These are phyloP conservation scores for Shargacucullia verbasci DNA, from an alignment of 2,888 invertebrate genomes.

Conservation along the genomic window DNA sequence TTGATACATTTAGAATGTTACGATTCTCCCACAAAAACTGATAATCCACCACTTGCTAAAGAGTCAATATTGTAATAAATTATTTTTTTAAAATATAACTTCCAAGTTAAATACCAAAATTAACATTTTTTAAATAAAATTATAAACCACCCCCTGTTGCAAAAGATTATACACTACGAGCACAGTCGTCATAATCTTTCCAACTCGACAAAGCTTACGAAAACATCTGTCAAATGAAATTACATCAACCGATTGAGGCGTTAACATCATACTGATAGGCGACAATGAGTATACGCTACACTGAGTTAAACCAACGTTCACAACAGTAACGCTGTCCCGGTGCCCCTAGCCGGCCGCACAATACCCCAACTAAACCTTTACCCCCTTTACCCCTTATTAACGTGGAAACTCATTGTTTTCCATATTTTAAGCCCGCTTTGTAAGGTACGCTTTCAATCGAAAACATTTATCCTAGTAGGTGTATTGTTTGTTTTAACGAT, in stretches of 20 bases:
- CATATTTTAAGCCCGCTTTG: slow-evolving; percentile 78
- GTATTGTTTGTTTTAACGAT: slow-evolving; percentile 62
- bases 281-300: slow-evolving; percentile 80
- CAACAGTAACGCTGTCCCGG: slow-evolving; percentile 69
- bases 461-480: slow-evolving; percentile 68
- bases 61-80: too few species aligned
- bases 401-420: slow-evolving; percentile 85
- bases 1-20: too few species aligned
- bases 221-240: slow-evolving; percentile 81
- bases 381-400: slow-evolving; percentile 76
- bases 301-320: slow-evolving; percentile 78
- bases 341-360: slow-evolving; percentile 69
- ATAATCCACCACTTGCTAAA: too few species aligned
- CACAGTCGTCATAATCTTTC: slow-evolving; percentile 37
- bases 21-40: too few species aligned
- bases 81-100: too few species aligned
- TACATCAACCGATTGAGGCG: slow-evolving; percentile 67
- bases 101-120: too few species aligned
- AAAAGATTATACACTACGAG: slow-evolving; percentile 23
- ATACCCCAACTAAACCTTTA: slow-evolving; percentile 55
- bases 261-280: slow-evolving; percentile 77
- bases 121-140: too few species aligned
- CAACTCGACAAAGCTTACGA: slow-evolving; percentile 41
- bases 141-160: background rate
- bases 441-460: slow-evolving; percentile 63